Percentiles rank a stretch among this genome's conserved stretches.
Evolutionary conservation across 2,797 vertebrate species (phyloP).

Genomic region (Micrastur ruficollis): DNA sequence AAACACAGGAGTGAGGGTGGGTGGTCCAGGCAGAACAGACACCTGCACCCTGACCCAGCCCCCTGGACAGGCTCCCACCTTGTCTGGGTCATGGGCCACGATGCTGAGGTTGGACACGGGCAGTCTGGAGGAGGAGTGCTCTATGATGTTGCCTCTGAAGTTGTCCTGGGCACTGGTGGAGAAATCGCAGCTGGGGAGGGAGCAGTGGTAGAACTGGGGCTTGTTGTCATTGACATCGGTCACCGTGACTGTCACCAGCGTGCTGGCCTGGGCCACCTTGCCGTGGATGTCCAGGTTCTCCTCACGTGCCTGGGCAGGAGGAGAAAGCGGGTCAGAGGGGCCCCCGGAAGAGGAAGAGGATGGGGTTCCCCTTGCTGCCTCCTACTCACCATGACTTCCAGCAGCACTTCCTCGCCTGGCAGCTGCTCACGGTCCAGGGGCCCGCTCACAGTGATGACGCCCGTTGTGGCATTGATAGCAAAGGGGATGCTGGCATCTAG

Average conservation of each 20-base stretch:
- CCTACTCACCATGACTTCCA: conserved; percentile 81
- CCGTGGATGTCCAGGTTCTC: conserved; percentile 64
- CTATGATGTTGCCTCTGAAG: conserved; percentile 80
- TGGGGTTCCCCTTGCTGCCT: neutral
- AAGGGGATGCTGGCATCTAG: conserved; percentile 75
- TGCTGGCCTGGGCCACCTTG: conserved; percentile 52
- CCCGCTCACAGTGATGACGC: conserved; percentile 74
- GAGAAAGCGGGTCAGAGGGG: neutral
- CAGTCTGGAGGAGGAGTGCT: conserved; percentile 77
- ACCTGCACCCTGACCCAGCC: neutral
- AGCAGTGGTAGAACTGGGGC: conserved; percentile 86
- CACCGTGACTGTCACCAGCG: conserved; percentile 79
- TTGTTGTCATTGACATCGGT: conserved; percentile 86
- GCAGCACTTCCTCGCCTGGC: conserved; percentile 68
- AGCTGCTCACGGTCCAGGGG: conserved; percentile 84
- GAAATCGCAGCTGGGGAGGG: conserved; percentile 70
- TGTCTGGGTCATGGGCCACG: conserved; percentile 80
- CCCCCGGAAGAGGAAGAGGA: neutral
- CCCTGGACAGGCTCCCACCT: conserved; percentile 64
- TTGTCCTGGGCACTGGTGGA: neutral
- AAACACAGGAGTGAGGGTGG: neutral
- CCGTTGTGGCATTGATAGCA: conserved; percentile 49
- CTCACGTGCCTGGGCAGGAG: conserved; percentile 80
- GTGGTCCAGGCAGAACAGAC: neutral
- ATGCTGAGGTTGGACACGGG: conserved; percentile 79